A percentile compares a stretch with the other conserved stretches of the same genome.
Evolutionary conservation across 2,797 vertebrate species (phyloP).

Genomic region (Labeo calbasu): DNA sequence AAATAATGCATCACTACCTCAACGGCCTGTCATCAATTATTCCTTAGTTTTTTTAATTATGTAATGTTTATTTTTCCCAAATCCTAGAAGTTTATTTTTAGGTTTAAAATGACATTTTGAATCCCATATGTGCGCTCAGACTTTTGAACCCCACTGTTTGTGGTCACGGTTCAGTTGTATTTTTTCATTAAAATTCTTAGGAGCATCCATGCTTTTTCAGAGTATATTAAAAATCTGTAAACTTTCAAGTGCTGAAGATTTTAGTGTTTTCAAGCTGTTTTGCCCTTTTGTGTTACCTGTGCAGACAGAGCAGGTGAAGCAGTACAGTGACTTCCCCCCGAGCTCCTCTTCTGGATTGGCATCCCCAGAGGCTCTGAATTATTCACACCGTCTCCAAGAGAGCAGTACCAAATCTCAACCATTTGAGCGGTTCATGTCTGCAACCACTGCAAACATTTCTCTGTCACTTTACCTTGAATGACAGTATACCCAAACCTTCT

Average conservation of each 20-base stretch:
- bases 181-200: constrained; percentile 14
- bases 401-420: constrained; percentile 37
- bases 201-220: not conserved
- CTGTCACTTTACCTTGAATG: constrained; percentile 56
- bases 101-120: not conserved
- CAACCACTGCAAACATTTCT: constrained; percentile 43
- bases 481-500: constrained; percentile 43
- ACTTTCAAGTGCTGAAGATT: not conserved
- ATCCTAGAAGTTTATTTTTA: not conserved
- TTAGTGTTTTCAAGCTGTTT: not conserved
- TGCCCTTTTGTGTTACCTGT: constrained; percentile 11
- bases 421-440: constrained; percentile 42
- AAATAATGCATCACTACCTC: too few species aligned
- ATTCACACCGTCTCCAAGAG: constrained; percentile 34
- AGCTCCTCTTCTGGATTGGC: constrained; percentile 28
- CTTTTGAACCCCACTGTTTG: not conserved
- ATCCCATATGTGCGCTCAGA: not conserved
- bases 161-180: not conserved
- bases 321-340: constrained; percentile 21
- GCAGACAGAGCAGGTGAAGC: not conserved
- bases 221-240: constrained; percentile 5
- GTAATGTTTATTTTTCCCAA: not conserved
- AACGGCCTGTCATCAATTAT: too few species aligned
- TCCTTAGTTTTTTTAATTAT: not conserved
- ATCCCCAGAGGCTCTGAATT: constrained; percentile 44